Evolutionary conservation across 1,140 invertebrate genomes (phyloP).

Genomic region (Leptinotarsa defecta): DNA sequence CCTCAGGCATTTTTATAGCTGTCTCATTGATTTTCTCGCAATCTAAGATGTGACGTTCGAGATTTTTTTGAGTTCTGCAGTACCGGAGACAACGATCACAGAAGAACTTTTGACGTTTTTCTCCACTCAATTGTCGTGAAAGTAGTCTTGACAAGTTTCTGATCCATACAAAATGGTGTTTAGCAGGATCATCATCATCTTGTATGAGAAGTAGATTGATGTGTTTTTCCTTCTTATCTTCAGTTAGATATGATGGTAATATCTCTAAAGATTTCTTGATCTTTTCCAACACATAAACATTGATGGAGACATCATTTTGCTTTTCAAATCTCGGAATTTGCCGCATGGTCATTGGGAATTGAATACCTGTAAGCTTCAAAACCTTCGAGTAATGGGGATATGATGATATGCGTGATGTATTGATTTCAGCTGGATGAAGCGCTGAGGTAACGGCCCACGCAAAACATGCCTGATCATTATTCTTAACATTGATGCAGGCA

Average conservation of each 20-base stretch:
- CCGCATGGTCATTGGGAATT: slow-evolving; percentile 41
- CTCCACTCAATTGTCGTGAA: slow-evolving; percentile 33
- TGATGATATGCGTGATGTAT: slow-evolving; percentile 32
- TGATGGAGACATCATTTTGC: slow-evolving; percentile 37
- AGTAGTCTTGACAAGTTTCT: slow-evolving; percentile 47
- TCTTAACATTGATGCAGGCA: too few relatives aligned
- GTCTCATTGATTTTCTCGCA: slow-evolving; percentile 30
- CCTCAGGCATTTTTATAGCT: slow-evolving; percentile 17
- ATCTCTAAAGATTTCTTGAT: slow-evolving; percentile 23
- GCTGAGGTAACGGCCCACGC: slow-evolving; percentile 46
- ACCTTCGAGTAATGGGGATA: slow-evolving; percentile 36
- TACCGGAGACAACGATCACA: slow-evolving; percentile 49
- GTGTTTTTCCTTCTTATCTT: slow-evolving; percentile 41
- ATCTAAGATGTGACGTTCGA: slow-evolving; percentile 35
- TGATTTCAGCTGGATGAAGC: slow-evolving; percentile 34
- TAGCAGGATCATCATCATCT: slow-evolving; percentile 29
- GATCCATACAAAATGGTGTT: slow-evolving; percentile 48
- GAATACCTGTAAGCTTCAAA: slow-evolving; percentile 45
- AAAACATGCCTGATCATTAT: too few relatives aligned
- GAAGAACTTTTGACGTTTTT: slow-evolving; percentile 40
- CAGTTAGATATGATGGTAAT: slow-evolving; percentile 34
- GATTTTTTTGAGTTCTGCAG: slow-evolving; percentile 37
- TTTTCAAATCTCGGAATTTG: slow-evolving; percentile 44
- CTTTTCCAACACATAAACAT: slow-evolving; percentile 41
- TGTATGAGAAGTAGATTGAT: slow-evolving; percentile 45